phyloP scores from a whole-genome alignment of 2,888 invertebrate species.

The Drosophila eohydei region DNA sequence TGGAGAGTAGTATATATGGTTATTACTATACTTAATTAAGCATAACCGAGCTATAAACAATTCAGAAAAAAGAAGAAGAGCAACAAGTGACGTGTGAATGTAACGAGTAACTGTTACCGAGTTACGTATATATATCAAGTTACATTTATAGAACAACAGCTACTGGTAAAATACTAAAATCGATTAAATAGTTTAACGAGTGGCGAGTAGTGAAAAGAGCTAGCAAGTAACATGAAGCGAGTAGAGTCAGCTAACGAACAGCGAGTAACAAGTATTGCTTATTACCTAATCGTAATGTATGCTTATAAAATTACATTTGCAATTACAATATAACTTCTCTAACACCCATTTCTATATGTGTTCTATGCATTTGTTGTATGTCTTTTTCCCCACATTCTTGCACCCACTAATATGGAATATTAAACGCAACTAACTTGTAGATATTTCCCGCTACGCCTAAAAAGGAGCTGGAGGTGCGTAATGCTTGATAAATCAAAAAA shows the following conservation, averaged over 20 bases:
- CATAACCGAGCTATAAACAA: background rate
- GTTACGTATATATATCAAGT: background rate
- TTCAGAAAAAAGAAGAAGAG: background rate
- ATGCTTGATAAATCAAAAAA: conserved; percentile 4
- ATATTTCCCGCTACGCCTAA: conserved; percentile 85
- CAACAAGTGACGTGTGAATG: background rate
- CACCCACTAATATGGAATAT: conserved; percentile 54
- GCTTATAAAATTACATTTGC: background rate
- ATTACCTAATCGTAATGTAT: background rate
- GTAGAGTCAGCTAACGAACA: too few species aligned
- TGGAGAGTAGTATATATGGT: background rate
- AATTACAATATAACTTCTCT: background rate
- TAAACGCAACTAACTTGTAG: conserved; percentile 72
- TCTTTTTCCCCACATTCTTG: conserved; percentile 47
- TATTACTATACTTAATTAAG: too few species aligned
- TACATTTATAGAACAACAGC: background rate
- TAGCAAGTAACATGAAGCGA: background rate
- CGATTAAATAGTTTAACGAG: background rate
- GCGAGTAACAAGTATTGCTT: background rate
- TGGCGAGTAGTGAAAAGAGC: background rate
- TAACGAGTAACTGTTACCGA: background rate
- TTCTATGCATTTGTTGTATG: conserved; percentile 53
- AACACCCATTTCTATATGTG: conserved; percentile 42
- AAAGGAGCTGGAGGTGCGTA: conserved; percentile 85
- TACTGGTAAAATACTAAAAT: background rate